Evolutionary conservation across 30 jellyfish, hydroid and myxozoan species (phyloP), one percentile per base, ranked within the genome.

Genomic region (Turritopsis rubra): DNA sequence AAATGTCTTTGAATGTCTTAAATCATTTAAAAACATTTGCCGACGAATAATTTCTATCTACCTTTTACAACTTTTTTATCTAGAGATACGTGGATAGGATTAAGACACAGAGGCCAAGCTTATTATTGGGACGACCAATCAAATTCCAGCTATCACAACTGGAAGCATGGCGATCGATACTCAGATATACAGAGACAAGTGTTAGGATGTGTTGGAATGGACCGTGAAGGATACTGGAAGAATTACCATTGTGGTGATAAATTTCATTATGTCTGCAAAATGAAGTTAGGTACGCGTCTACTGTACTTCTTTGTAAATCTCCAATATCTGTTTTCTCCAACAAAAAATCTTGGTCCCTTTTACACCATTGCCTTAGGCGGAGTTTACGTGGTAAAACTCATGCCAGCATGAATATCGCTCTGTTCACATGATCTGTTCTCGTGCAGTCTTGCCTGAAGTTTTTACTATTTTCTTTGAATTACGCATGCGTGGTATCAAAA

Each of bases 71-170:
- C 7, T 70, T 68, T 66, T 54, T 66, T 28, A 65, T 27, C 17
- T 29, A 91, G 98, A 21, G 84, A 84, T 66, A 87, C 90, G n/a
- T 91, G 98, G 98, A 75, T 91, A 20, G 98, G 98, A 8, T 85
- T 91, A 53, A 91, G 92, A 53, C 96, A 91, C 71, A 88, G 89
- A 21, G 66, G 79, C 18, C 95, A 81, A 52, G 96, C 73, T 29
- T 91, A 78, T 60, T 75, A 76, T 18, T 91, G 98, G 98, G 66
- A 95, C 20, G 98, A 91, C 54, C 53, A 66, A 22, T 29, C 93
- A 22, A 87, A 82, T 60, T 53, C 89, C 53, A 79, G 81, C 21
- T 91, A 65, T 81, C 72, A 90, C 25, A 87, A 79, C 52, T 91
- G 98, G 98, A 84, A 87, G 70, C 87, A 88, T 22, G 91, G 86